phyloP scores from a whole-genome alignment of 92 coral and sea anemone genomes.

The Zoanthus sociatus region DNA sequence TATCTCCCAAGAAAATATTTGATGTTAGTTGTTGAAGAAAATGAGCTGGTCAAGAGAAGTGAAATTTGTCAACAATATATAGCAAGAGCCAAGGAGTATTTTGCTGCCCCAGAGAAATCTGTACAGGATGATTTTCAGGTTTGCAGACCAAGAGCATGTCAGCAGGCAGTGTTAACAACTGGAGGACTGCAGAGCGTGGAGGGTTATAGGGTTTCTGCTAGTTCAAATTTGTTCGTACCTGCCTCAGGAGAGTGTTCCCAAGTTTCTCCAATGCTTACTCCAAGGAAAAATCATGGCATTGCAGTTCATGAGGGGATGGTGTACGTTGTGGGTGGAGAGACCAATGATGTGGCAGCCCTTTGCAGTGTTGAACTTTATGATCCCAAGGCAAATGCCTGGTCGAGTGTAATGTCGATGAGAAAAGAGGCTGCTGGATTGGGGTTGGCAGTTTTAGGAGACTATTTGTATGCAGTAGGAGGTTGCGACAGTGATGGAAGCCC shows the following conservation, averaged over 20 bases:
- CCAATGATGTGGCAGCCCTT: slow-evolving; percentile 70
- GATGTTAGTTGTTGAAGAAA: slow-evolving; percentile 70
- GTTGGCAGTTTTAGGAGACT: slow-evolving; percentile 71
- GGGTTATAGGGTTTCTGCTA: slow-evolving; percentile 66
- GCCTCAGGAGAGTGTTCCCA: slow-evolving; percentile 62
- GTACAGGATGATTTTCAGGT: slow-evolving; percentile 25
- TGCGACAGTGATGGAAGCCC: slow-evolving; percentile 74
- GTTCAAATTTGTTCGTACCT: slow-evolving; percentile 71
- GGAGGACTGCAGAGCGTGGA: slow-evolving; percentile 78
- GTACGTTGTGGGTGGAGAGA: slow-evolving; percentile 82
- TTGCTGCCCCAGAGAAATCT: slow-evolving; percentile 56
- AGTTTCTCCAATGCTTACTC: slow-evolving; percentile 71
- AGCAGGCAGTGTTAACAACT: slow-evolving; percentile 68
- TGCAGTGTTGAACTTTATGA: slow-evolving; percentile 84
- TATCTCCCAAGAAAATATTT: slow-evolving; percentile 84
- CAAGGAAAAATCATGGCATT: slow-evolving; percentile 83
- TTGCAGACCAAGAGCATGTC: slow-evolving; percentile 76
- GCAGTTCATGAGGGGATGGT: slow-evolving; percentile 71
- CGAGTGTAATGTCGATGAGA: slow-evolving; percentile 69
- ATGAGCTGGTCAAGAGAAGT: slow-evolving; percentile 68
- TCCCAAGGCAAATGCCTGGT: slow-evolving; percentile 84
- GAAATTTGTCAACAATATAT: slow-evolving; percentile 64
- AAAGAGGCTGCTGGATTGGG: slow-evolving; percentile 84
- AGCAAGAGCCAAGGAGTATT: slow-evolving; percentile 68
- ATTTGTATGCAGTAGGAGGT: slow-evolving; percentile 83